Percentiles rank a stretch among this genome's conserved stretches.
These are phyloP conservation scores for Danionella dracula DNA, from an alignment of 2,797 vertebrate genomes.

Conservation along the genomic window DNA sequence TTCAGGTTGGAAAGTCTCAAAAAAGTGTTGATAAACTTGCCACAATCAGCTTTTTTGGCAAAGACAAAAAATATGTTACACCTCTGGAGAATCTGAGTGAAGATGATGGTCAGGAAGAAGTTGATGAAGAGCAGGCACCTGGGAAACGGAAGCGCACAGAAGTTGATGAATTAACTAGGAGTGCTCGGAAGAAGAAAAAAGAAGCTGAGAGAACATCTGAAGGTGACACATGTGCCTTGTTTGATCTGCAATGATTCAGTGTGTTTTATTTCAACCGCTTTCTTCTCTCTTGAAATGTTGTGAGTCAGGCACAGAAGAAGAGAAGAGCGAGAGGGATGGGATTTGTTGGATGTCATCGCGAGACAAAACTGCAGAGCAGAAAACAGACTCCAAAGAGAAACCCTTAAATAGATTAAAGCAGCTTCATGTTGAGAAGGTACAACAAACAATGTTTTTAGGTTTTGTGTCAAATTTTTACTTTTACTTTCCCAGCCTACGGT, in stretches of 20 bases:
- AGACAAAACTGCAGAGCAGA: conserved; percentile 62
- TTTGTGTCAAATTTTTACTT: too few species aligned
- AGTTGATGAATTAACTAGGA: neutral
- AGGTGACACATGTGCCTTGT: neutral
- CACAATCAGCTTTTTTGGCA: conserved; percentile 78
- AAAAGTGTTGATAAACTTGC: too few species aligned
- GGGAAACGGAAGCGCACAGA: neutral
- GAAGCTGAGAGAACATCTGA: conserved; percentile 7
- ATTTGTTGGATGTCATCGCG: conserved; percentile 83
- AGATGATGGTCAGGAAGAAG: neutral
- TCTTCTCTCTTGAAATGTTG: neutral
- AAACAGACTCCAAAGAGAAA: conserved; percentile 64
- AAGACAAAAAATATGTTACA: conserved; percentile 34
- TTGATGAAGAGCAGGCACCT: neutral
- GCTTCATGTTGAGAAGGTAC: conserved; percentile 85
- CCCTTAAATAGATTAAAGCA: conserved; percentile 78
- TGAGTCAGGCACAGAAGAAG: neutral
- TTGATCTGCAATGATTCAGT: neutral
- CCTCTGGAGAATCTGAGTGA: neutral
- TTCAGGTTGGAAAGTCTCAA: conserved; percentile 65
- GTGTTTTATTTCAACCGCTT: neutral
- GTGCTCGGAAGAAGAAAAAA: conserved; percentile 18
- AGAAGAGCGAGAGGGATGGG: conserved; percentile 48
- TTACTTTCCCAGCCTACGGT: too few species aligned
- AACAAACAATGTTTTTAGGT: too few species aligned